A percentile compares a stretch with the other conserved stretches of the same genome.
Evolutionary conservation across 2,888 invertebrate species (phyloP).

Genomic region (Drosophila niveifrons): DNA sequence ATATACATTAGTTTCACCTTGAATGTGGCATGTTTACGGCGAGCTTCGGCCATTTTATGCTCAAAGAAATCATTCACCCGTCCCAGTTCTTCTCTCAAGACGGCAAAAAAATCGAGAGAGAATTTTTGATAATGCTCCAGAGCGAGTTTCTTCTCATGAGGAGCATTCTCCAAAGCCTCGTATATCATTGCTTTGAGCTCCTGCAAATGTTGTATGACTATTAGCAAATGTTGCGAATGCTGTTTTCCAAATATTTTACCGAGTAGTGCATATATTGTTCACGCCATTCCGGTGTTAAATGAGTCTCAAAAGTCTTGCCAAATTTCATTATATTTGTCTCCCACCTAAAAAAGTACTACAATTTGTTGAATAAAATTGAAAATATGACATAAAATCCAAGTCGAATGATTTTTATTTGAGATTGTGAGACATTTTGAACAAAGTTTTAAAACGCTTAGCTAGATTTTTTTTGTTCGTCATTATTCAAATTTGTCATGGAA

Average conservation of each 20-base stretch:
- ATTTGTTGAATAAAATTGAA: slow-evolving; percentile 88
- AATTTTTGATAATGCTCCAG: slow-evolving; percentile 86
- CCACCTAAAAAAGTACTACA: slow-evolving; percentile 83
- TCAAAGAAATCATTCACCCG: slow-evolving; percentile 98
- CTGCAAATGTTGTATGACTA: slow-evolving; percentile 33
- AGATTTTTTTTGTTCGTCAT: background rate
- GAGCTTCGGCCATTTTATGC: slow-evolving; percentile 98
- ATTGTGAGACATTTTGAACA: background rate
- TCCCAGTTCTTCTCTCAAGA: slow-evolving; percentile 94
- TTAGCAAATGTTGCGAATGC: background rate
- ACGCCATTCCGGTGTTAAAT: slow-evolving; percentile 99
- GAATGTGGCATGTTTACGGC: slow-evolving; percentile 94
- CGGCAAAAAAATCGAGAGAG: slow-evolving; percentile 96
- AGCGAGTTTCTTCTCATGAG: slow-evolving; percentile 83
- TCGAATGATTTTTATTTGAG: background rate
- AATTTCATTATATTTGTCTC: slow-evolving; percentile 92
- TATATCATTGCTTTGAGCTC: slow-evolving; percentile 96
- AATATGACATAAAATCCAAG: background rate
- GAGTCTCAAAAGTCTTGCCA: slow-evolving; percentile 96
- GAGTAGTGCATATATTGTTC: slow-evolving; percentile 96
- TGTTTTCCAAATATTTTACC: slow-evolving; percentile 83
- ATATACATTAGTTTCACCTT: slow-evolving; percentile 85
- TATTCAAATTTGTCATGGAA: background rate
- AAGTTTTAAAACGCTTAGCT: background rate
- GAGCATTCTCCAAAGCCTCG: slow-evolving; percentile 92